A percentile compares a stretch with the other conserved stretches of the same genome.
These are phyloP conservation scores for Strix occidentalis DNA, from an alignment of 2,797 vertebrate species.

Conservation along the genomic window DNA sequence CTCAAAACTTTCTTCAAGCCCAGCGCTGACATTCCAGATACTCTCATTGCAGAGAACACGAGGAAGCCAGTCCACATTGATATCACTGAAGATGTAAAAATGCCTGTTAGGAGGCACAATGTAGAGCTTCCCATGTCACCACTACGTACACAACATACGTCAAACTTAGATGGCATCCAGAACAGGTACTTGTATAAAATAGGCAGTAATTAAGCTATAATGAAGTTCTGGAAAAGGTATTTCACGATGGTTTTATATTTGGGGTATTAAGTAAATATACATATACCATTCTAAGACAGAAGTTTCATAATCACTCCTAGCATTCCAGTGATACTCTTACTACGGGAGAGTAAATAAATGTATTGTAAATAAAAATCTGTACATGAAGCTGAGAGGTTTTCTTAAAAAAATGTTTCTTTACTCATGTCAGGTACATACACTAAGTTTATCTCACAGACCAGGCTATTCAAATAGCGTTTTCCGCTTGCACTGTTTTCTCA, in stretches of 20 bases:
- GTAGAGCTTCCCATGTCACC: slow-evolving; percentile 87
- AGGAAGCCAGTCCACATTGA: slow-evolving; percentile 78
- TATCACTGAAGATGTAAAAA: slow-evolving; percentile 66
- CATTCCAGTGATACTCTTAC: background rate
- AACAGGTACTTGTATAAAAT: slow-evolving; percentile 75
- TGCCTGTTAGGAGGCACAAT: slow-evolving; percentile 60
- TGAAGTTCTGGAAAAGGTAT: background rate
- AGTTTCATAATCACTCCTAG: background rate
- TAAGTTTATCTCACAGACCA: background rate
- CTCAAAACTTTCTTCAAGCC: background rate
- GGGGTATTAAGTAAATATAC: background rate
- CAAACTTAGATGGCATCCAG: slow-evolving; percentile 78
- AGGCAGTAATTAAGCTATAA: background rate
- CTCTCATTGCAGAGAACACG: slow-evolving; percentile 74
- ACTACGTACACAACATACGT: slow-evolving; percentile 70
- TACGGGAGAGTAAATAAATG: background rate
- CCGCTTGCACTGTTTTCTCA: background rate
- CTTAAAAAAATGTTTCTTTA: background rate
- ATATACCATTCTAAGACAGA: background rate
- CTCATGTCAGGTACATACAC: background rate
- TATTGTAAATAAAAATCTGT: background rate
- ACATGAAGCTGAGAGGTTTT: background rate
- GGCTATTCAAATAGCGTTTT: background rate
- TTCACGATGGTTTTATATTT: background rate
- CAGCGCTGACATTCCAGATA: background rate